Base-by-base conservation (phyloP, 2,113 vertebrate species). In the Actenoides hombroni region DNA sequence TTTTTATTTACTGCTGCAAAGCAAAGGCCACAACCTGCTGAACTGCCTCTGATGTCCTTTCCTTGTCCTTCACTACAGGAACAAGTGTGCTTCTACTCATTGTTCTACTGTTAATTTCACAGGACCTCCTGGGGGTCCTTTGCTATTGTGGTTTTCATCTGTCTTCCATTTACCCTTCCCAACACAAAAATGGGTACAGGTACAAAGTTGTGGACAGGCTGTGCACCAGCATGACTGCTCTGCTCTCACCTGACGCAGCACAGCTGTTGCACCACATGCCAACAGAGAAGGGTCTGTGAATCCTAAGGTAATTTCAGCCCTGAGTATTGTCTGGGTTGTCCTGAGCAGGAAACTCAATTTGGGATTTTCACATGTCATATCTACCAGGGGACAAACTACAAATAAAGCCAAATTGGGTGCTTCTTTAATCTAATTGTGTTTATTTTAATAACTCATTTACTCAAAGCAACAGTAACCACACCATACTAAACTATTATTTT, bases 171-270 rank as follows among this genome's bases (percentile, higher is more conserved):
- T 51, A 68, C 10, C 42, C 53, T 60, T 73, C 54, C 31, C 2
- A 1, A 28, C 0, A 5, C 1, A 10, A 35, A 40, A 28, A 13
- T 6, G 29, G 56, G 9, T n/a, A 51, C n/a, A 54, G 64, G 57
- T 46, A 67, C 0, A 0, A 68, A 23, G 82, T 9, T 6, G 9
- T 0, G 3, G 73, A 33, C 39, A 16, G 77, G 28, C 25, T 49
- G 18, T 35, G 71, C 67, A 20, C 40, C 25, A 4, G 11, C 0
- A 3, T 29, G 56, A 65, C 69, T 74, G 89, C 75, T 67, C 79
- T 68, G 51, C 71, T 71, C 79, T 26, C 46, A 9, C 14, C 37
- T 39, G 4, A 10, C 39, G n/a, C 65, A 18, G 54, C 14, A 9
- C 46, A 40, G 24, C 5, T 4, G 0, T 10, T 53, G 44, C 63